Percentiles rank a stretch among this genome's conserved stretches.
Evolutionary conservation across 1,140 invertebrate species (phyloP).

Genomic region (Centruroides sculpturatus): DNA sequence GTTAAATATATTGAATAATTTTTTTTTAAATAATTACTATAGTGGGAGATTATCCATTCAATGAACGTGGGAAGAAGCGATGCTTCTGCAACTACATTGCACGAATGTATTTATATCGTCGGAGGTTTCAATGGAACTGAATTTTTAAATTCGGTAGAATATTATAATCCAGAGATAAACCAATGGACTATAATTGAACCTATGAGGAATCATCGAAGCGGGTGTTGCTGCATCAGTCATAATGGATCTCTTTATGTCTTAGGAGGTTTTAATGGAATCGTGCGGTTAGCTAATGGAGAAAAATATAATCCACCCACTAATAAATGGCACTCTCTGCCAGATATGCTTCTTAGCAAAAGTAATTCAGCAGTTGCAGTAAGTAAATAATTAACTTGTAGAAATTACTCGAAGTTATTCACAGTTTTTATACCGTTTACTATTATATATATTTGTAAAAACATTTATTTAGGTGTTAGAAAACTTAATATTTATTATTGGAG

Average conservation of each 20-base stretch:
- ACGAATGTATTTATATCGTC: slow-evolving; percentile 52
- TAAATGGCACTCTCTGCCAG: slow-evolving; percentile 42
- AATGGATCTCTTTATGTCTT: slow-evolving; percentile 26
- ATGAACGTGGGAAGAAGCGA: slow-evolving; percentile 28
- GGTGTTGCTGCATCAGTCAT: slow-evolving; percentile 42
- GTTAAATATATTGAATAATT: not conserved
- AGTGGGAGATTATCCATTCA: slow-evolving; percentile 18
- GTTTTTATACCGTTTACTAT: too few relatives aligned
- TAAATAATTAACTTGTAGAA: slow-evolving; percentile 41
- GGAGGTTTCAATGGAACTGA: slow-evolving; percentile 82
- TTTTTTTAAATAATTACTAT: not conserved
- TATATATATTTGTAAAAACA: too few relatives aligned
- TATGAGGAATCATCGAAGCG: slow-evolving; percentile 42
- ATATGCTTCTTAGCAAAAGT: slow-evolving; percentile 50
- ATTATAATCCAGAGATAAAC: slow-evolving; percentile 65
- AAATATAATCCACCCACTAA: slow-evolving; percentile 42
- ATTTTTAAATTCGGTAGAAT: slow-evolving; percentile 69
- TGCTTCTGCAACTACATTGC: slow-evolving; percentile 24
- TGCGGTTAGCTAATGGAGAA: slow-evolving; percentile 38
- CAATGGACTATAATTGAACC: slow-evolving; percentile 65
- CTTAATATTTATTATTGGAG: slow-evolving; percentile 50
- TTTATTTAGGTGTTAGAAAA: slow-evolving; percentile 37
- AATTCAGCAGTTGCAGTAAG: slow-evolving; percentile 50
- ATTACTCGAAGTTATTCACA: too few relatives aligned
- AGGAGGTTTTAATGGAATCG: slow-evolving; percentile 44